Conservation (phyloP, 2,797 vertebrate genomes). For the Sebastes iracundus region DNA sequence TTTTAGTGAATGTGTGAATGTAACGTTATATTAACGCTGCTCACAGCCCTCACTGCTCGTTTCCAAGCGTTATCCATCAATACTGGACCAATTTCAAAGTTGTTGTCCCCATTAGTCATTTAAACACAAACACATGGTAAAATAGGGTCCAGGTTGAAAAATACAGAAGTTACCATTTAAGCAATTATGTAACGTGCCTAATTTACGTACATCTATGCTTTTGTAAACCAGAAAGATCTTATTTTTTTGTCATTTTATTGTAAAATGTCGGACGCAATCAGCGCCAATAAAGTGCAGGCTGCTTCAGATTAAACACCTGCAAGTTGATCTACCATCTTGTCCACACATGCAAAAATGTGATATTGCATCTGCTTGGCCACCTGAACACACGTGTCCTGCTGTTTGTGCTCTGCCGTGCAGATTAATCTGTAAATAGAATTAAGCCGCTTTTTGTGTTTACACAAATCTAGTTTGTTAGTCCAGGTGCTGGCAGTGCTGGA, state of each 20-base stretch:
- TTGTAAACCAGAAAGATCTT: background rate
- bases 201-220: background rate
- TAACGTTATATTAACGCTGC: background rate
- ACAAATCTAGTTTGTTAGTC: background rate
- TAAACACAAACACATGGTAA: too few relatives aligned
- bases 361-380: background rate
- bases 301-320: conserved; percentile 70
- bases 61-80: too few relatives aligned
- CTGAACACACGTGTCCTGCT: background rate
- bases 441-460: conserved; percentile 72
- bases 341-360: conserved; percentile 3
- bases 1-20: background rate
- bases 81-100: too few relatives aligned
- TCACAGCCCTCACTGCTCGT: background rate
- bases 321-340: conserved; percentile 28
- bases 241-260: background rate
- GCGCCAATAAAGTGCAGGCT: conserved; percentile 83
- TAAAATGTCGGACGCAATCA: background rate
- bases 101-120: too few relatives aligned
- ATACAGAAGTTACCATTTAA: too few relatives aligned
- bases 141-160: too few relatives aligned
- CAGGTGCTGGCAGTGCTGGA: conserved; percentile 66
- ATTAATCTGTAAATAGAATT: conserved; percentile 3
- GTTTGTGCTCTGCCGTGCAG: background rate
- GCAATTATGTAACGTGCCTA: background rate